Percentiles rank a stretch among this genome's conserved stretches.
These are phyloP conservation scores for Micromys minutus DNA, from an alignment of 2,113 vertebrate genomes.

Conservation along the genomic window DNA sequence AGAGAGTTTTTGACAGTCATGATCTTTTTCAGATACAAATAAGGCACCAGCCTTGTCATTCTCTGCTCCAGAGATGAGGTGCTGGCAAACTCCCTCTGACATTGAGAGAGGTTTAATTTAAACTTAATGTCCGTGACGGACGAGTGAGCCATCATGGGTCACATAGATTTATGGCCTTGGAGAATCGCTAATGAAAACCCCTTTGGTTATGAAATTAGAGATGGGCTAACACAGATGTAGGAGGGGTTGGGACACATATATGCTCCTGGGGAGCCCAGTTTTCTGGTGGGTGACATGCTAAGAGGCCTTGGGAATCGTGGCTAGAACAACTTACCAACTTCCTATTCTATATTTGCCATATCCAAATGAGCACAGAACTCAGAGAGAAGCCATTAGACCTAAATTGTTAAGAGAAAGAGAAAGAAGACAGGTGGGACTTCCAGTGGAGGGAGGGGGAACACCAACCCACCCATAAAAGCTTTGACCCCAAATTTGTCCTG, in stretches of 20 bases:
- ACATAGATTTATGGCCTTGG: conserved; percentile 61
- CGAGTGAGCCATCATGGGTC: conserved; percentile 57
- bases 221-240: neutral
- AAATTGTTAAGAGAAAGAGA: conserved; percentile 50
- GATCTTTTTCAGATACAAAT: conserved; percentile 44
- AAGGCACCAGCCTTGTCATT: neutral
- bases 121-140: conserved; percentile 72
- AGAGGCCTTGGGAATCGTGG: neutral
- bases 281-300: neutral
- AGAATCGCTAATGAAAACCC: conserved; percentile 46
- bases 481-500: no score
- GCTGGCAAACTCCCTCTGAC: conserved; percentile 46
- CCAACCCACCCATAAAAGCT: no score
- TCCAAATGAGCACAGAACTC: conserved; percentile 65
- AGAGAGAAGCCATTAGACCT: conserved; percentile 41
- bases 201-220: neutral
- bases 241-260: neutral
- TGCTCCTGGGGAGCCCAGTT: neutral
- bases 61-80: neutral
- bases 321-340: conserved; percentile 71
- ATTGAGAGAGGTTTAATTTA: conserved; percentile 71
- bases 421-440: no score
- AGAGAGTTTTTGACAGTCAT: conserved; percentile 3
- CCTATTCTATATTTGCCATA: conserved; percentile 74
- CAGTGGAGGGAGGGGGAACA: no score